A percentile compares a stretch with the other conserved stretches of the same genome.
Evolutionary conservation across 1,140 invertebrate species (phyloP).

Genomic region (Drosophila malerkotliana): DNA sequence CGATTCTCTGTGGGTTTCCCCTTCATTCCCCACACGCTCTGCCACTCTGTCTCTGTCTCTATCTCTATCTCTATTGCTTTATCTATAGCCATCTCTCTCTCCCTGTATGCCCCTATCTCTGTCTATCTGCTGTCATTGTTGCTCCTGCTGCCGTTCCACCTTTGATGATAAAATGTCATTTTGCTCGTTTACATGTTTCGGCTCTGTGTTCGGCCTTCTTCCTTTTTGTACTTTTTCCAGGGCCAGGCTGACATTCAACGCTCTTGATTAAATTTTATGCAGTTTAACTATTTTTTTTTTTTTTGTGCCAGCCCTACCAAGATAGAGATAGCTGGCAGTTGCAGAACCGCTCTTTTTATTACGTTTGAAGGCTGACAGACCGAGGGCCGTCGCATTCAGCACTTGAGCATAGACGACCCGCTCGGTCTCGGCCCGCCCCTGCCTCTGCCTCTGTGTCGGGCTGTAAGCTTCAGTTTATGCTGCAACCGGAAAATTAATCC

Average conservation of each 20-base stretch:
- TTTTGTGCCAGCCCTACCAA: not conserved
- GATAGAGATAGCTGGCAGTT: not conserved
- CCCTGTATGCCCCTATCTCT: constrained; percentile 24
- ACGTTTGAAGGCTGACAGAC: constrained; percentile 66
- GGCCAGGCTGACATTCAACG: constrained; percentile 79
- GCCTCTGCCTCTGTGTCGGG: constrained; percentile 19
- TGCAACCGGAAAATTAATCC: constrained; percentile 82
- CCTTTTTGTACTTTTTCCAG: constrained; percentile 40
- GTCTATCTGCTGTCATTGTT: constrained; percentile 22
- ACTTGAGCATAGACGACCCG: constrained; percentile 52
- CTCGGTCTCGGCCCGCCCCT: not conserved
- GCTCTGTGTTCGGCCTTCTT: constrained; percentile 36
- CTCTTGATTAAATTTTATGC: constrained; percentile 82
- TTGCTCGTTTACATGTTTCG: constrained; percentile 77
- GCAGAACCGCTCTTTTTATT: constrained; percentile 59
- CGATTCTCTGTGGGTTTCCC: constrained; percentile 47
- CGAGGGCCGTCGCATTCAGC: constrained; percentile 45
- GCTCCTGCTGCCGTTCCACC: constrained; percentile 55
- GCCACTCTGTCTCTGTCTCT: not conserved
- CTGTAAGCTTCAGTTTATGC: constrained; percentile 78
- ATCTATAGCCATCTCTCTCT: constrained; percentile 38
- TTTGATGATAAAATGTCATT: constrained; percentile 82
- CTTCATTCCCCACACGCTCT: constrained; percentile 9
- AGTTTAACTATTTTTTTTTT: constrained; percentile 75
- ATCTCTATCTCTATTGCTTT: not conserved